These are phyloP conservation scores for Oreohelix idahoensis DNA, from an alignment of 1,140 invertebrate genomes.

Conservation along the genomic window DNA sequence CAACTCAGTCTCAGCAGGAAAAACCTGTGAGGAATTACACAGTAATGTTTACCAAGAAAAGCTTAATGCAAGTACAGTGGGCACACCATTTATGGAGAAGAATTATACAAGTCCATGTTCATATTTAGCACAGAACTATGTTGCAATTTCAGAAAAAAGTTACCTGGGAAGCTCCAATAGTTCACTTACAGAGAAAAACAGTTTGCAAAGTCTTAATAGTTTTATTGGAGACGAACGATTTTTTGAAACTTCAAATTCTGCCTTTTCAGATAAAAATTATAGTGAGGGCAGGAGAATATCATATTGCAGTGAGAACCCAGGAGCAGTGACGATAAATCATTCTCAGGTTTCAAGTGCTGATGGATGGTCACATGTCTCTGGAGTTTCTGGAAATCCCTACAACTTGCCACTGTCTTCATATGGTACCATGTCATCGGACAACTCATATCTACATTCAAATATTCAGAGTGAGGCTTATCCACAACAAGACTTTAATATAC, in stretches of 20 bases:
- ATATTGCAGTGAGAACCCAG: background rate
- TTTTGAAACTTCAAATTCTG: background rate
- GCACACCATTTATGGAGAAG: background rate
- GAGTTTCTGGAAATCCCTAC: conserved; percentile 13
- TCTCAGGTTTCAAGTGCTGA: background rate
- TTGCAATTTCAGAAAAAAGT: background rate
- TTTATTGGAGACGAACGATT: background rate
- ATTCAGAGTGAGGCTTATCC: background rate
- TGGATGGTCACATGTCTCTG: background rate
- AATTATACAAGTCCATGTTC: background rate
- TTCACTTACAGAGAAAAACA: background rate
- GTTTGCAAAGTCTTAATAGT: background rate
- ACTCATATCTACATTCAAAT: background rate
- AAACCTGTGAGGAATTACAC: background rate
- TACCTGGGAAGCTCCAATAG: background rate
- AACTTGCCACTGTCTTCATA: background rate
- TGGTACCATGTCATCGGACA: background rate
- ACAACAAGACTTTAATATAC: background rate
- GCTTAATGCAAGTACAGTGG: background rate
- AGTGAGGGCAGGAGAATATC: conserved; percentile 1
- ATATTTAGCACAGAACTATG: background rate
- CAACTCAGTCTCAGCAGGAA: too few relatives aligned
- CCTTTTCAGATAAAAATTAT: conserved; percentile 10
- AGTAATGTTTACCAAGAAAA: conserved; percentile 20
- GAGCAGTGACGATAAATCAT: conserved; percentile 5